These are phyloP conservation scores for Hermaeophaga mercurialis DNA, from an alignment of 2,888 invertebrate species.

Conservation along the genomic window DNA sequence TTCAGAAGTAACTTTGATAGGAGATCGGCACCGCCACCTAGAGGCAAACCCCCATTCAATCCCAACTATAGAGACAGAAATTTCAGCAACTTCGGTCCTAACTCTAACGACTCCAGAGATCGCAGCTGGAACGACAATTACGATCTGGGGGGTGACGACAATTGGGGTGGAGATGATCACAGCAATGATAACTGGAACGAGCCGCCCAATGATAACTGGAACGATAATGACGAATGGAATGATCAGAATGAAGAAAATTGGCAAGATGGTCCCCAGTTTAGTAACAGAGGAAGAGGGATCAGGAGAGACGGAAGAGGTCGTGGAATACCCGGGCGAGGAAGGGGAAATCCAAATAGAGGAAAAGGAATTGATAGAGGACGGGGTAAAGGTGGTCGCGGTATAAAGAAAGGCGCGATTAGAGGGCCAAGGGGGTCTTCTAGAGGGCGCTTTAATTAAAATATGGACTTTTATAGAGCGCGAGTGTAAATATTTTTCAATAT, in stretches of 20 bases:
- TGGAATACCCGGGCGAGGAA: constrained; percentile 1
- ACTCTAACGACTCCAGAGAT: constrained; percentile 1
- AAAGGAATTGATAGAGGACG: constrained; percentile 31
- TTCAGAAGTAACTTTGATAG: constrained; percentile 39
- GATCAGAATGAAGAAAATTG: constrained; percentile 23
- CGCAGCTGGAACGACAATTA: constrained; percentile 7
- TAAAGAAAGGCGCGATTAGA: background rate
- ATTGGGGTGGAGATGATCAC: constrained; percentile 9
- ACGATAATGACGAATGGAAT: constrained; percentile 18
- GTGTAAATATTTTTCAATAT: too few species aligned
- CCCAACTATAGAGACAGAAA: constrained; percentile 26
- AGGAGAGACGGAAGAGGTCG: constrained; percentile 16
- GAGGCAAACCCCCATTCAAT: constrained; percentile 13
- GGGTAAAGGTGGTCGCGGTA: background rate
- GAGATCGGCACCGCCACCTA: constrained; percentile 21
- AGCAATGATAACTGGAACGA: constrained; percentile 21
- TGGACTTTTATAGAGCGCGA: too few species aligned
- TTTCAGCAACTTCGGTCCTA: constrained; percentile 15
- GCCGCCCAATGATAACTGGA: constrained; percentile 13
- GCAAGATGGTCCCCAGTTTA: constrained; percentile 12
- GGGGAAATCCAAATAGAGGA: constrained; percentile 27
- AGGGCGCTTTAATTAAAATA: too few species aligned
- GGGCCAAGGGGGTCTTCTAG: background rate
- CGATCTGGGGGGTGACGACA: constrained; percentile 2
- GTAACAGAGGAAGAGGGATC: constrained; percentile 10